Conservation (phyloP, 2,797 vertebrate genomes). For the Tachyglossus aculeatus region DNA sequence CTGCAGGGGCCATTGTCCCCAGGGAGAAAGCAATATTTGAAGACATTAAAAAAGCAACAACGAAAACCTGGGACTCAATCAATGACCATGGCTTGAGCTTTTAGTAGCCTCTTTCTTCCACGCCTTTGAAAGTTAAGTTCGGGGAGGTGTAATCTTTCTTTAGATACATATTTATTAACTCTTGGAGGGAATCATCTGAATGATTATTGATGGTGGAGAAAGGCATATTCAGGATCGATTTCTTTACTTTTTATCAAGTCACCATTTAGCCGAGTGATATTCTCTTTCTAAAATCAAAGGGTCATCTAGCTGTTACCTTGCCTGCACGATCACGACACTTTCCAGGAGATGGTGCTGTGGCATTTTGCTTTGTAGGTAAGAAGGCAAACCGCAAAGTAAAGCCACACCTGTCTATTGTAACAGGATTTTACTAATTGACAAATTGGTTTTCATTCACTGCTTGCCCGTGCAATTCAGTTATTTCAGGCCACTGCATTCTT, state of each 20-base stretch:
- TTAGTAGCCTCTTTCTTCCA: too few relatives aligned
- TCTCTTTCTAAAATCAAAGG: background rate
- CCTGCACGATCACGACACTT: background rate
- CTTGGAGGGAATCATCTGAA: too few relatives aligned
- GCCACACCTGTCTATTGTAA: background rate
- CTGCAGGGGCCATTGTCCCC: too few relatives aligned
- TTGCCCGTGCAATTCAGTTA: conserved; percentile 10
- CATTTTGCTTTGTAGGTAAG: conserved; percentile 11
- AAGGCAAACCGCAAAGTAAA: conserved; percentile 33
- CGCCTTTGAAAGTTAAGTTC: too few relatives aligned
- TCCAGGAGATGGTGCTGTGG: conserved; percentile 51
- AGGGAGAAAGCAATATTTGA: too few relatives aligned
- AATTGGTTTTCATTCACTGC: background rate
- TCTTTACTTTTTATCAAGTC: too few relatives aligned
- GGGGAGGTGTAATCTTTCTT: too few relatives aligned
- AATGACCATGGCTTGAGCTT: too few relatives aligned
- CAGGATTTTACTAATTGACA: background rate
- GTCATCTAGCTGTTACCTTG: background rate
- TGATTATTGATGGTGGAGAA: background rate
- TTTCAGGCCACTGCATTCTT: background rate
- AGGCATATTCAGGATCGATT: background rate
- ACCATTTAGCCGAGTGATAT: background rate
- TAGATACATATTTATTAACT: too few relatives aligned
- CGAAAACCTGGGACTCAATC: too few relatives aligned
- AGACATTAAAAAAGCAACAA: too few relatives aligned